Percentiles rank a stretch among this genome's conserved stretches.
These are phyloP conservation scores for Osmerus mordax DNA, from an alignment of 2,113 vertebrate species.

Conservation along the genomic window DNA sequence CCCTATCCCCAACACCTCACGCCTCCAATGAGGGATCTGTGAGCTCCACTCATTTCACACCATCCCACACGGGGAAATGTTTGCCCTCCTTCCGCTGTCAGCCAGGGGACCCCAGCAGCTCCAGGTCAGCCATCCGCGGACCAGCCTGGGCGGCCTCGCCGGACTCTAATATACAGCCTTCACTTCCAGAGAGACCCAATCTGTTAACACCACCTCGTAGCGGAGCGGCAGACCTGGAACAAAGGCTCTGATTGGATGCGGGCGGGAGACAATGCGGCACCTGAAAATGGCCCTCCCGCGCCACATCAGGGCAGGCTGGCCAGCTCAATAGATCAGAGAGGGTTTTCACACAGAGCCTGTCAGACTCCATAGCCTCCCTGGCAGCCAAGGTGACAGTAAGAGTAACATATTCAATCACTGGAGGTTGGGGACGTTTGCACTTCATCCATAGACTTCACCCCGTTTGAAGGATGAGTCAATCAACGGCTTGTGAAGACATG, in stretches of 20 bases:
- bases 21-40: neutral
- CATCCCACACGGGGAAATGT: conserved; percentile 1
- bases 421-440: neutral
- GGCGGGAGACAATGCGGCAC: conserved; percentile 44
- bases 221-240: conserved; percentile 19
- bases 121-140: conserved; percentile 21
- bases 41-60: conserved; percentile 1
- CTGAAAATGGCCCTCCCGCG: conserved; percentile 59
- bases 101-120: conserved; percentile 13
- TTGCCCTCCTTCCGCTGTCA: conserved; percentile 15
- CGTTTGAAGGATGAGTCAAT: conserved; percentile 39
- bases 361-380: conserved; percentile 14
- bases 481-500: conserved; percentile 12
- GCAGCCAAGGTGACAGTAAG: conserved; percentile 10
- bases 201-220: conserved; percentile 37
- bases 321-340: conserved; percentile 47
- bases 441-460: neutral
- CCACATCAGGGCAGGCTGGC: conserved; percentile 45
- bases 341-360: conserved; percentile 28
- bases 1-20: neutral
- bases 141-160: conserved; percentile 12
- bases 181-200: conserved; percentile 39
- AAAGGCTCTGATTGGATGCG: conserved; percentile 20
- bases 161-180: conserved; percentile 40
- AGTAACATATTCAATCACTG: conserved; percentile 25